Percentiles rank a stretch among this genome's conserved stretches.
phyloP scores from a whole-genome alignment of 2,113 vertebrate genomes.

The Leptobrachium leishanense region DNA sequence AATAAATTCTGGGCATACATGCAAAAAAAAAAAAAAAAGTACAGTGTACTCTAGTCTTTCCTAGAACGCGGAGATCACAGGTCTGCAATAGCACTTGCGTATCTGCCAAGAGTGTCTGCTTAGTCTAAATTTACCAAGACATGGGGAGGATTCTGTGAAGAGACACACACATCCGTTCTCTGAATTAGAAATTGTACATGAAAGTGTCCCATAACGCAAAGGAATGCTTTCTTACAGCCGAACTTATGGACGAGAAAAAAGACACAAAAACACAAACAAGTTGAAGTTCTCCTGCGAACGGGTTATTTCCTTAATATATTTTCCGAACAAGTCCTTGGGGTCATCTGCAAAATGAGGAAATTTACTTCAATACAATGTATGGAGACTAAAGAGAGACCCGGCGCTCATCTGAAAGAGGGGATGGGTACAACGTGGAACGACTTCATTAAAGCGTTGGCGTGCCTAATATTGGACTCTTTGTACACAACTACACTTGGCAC shows the following conservation, averaged over 20 bases:
- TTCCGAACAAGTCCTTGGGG: too few species aligned
- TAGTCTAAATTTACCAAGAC: constrained; percentile 54
- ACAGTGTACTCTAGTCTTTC: constrained; percentile 55
- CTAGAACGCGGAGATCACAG: constrained; percentile 57
- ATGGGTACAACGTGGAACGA: too few species aligned
- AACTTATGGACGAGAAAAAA: background rate
- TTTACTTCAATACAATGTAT: too few species aligned
- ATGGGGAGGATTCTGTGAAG: constrained; percentile 1
- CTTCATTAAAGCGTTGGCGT: too few species aligned
- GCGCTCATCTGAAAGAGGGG: too few species aligned
- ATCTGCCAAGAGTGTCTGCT: constrained; percentile 53
- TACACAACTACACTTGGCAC: too few species aligned
- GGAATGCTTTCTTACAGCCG: too few species aligned
- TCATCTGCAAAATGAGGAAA: too few species aligned
- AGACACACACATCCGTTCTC: constrained; percentile 9
- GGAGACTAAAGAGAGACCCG: too few species aligned
- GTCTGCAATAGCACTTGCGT: constrained; percentile 51
- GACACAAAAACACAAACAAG: constrained; percentile 6
- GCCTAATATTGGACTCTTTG: too few species aligned
- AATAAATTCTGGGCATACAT: constrained; percentile 21
- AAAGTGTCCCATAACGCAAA: constrained; percentile 9
- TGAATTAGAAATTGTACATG: constrained; percentile 8
- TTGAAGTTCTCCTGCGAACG: constrained; percentile 15
- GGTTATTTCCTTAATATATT: background rate
- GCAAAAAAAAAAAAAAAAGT: constrained; percentile 21